These are phyloP conservation scores for Agonopterix alstromeriana DNA, from an alignment of 2,888 invertebrate species.

Conservation along the genomic window DNA sequence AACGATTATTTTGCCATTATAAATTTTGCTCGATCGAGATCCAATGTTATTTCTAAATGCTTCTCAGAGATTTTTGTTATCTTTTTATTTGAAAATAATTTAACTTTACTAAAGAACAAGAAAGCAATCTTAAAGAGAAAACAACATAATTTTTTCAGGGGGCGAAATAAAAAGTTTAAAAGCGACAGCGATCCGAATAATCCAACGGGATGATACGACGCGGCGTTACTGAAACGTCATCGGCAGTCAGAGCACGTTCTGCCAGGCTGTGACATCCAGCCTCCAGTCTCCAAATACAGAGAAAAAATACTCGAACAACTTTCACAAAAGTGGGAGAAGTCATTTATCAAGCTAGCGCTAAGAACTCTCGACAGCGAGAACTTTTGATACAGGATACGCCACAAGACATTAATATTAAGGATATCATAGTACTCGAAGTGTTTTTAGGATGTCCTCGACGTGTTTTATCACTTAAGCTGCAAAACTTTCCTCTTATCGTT, in stretches of 20 bases:
- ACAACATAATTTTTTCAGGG: constrained; percentile 12
- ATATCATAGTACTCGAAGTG: constrained; percentile 60
- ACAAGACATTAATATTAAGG: constrained; percentile 73
- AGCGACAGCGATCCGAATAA: constrained; percentile 39
- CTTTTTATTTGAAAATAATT: constrained; percentile 7
- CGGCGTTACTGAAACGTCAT: constrained; percentile 43
- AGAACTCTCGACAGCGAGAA: constrained; percentile 71
- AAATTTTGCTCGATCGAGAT: constrained; percentile 17
- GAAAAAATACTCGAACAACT: constrained; percentile 53
- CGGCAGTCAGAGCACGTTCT: constrained; percentile 47
- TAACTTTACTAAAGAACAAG: constrained; percentile 4
- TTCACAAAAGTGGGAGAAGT: constrained; percentile 65
- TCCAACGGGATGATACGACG: constrained; percentile 36
- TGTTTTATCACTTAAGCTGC: constrained; percentile 67
- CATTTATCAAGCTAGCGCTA: constrained; percentile 72
- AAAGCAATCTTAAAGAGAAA: constrained; percentile 5
- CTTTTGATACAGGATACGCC: constrained; percentile 71
- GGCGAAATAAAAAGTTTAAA: constrained; percentile 26
- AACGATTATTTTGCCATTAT: constrained; percentile 43
- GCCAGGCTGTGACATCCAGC: constrained; percentile 44
- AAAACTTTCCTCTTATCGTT: constrained; percentile 49
- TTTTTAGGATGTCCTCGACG: constrained; percentile 57
- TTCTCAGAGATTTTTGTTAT: constrained; percentile 2
- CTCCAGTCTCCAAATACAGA: constrained; percentile 30
- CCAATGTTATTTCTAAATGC: constrained; percentile 1